Percentiles rank a stretch among this genome's conserved stretches.
Conservation (phyloP, 2,113 vertebrate genomes). For the Microcebus jonahi region DNA sequence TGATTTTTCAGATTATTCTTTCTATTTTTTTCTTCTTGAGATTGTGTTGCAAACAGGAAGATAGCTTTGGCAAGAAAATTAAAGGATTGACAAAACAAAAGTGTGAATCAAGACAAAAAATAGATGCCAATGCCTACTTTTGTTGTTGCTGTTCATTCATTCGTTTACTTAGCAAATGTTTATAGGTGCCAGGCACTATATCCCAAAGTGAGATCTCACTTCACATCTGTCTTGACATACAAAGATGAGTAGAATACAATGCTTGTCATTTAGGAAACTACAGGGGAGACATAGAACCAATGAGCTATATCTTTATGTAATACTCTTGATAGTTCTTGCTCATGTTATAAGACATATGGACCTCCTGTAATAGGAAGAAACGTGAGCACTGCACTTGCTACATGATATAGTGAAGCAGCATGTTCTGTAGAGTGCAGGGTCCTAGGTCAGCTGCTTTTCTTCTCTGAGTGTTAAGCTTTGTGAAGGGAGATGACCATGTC, state of each 20-base stretch:
- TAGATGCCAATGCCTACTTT: background rate
- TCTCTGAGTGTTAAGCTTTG: background rate
- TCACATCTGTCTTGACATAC: background rate
- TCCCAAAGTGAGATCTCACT: background rate
- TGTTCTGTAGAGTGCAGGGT: background rate
- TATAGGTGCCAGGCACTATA: background rate
- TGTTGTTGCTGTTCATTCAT: background rate
- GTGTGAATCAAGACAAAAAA: background rate
- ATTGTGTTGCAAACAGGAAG: conserved; percentile 13
- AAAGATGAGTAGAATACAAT: background rate
- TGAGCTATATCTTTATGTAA: background rate
- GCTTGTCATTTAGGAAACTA: background rate
- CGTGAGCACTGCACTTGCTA: rapidly evolving
- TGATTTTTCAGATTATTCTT: conserved; percentile 19
- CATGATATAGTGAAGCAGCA: rapidly evolving
- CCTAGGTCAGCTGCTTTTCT: background rate
- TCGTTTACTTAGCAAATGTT: background rate
- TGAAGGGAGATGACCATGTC: background rate
- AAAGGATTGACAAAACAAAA: background rate
- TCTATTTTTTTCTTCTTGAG: background rate
- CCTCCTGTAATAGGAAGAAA: background rate
- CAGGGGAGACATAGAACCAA: background rate
- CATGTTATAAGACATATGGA: rapidly evolving
- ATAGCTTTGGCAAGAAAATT: background rate
- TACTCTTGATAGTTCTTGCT: background rate